Evolutionary conservation across 2,797 vertebrate species (phyloP), one percentile per base, ranked within the genome.

Genomic region (Cottoperca gobio): DNA sequence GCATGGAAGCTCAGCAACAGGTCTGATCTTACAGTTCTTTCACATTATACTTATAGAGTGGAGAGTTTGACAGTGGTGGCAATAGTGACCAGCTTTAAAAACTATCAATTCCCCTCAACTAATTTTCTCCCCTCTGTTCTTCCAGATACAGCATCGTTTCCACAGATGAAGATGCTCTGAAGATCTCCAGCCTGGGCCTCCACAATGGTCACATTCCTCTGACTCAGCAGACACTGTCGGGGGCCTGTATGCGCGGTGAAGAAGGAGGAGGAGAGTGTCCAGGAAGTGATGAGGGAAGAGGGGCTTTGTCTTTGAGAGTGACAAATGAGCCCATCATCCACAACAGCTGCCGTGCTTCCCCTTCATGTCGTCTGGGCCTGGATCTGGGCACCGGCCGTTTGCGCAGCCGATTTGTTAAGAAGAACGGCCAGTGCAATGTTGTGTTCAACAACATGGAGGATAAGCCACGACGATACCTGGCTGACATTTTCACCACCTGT

Each of bases 401-500:
- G 77, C 94, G 96, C 50, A 97, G 95, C 74, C 96, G 97, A 73
- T 98, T 98, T 3, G 97, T 98, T 50, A 97, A 97, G 92, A 98
- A 98, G 92, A 98, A 97, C 0, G 97, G 97, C 58, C 97, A 97
- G 78, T 98, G 97, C 91, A 98, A 98, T 0, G 96, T 98, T 0
- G 96, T 97, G 53, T 98, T 98, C 62, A 95, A 96, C 84, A 97
- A 98, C 92, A 97, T 98, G 97, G 96, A 97, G 2, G 96, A 97
- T 83, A 98, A 97, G 74, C 95, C 96, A 77, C 94, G 94, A 78
- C 95, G 98, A 70, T 99, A 99, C 92, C 89, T 99, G 70, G 97
- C 98, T 5, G 98, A 99, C 70, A 99, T 99, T 90, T 99, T 99
- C 82, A 99, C 98, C 87, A 99, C 98, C 0, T 99, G 98, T 0